These are phyloP conservation scores for Adelges cooleyi DNA, from an alignment of 1,140 invertebrate genomes.

Conservation along the genomic window DNA sequence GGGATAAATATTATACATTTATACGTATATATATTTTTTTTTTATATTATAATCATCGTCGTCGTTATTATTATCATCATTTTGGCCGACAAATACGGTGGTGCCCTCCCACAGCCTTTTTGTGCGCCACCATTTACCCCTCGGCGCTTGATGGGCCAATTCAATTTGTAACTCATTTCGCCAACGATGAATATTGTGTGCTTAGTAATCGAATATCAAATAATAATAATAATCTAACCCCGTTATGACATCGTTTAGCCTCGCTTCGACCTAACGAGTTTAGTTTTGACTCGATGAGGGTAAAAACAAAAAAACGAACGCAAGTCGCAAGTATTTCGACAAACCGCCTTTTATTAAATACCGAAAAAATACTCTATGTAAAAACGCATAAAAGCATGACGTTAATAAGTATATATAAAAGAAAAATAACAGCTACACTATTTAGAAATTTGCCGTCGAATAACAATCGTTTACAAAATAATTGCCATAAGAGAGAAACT, in stretches of 20 bases:
- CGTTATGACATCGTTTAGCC: slow-evolving; percentile 26
- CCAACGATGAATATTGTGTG: slow-evolving; percentile 28
- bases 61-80: slow-evolving; percentile 18
- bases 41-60: not conserved
- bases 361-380: too few relatives aligned
- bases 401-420: too few relatives aligned
- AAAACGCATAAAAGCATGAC: too few relatives aligned
- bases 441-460: too few relatives aligned
- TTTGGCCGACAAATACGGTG: slow-evolving; percentile 27
- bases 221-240: slow-evolving; percentile 27
- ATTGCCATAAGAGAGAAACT: too few relatives aligned
- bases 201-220: slow-evolving; percentile 26
- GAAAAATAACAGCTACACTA: too few relatives aligned
- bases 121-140: not conserved
- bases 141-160: slow-evolving; percentile 10
- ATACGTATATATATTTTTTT: too few relatives aligned
- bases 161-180: slow-evolving; percentile 28
- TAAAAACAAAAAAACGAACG: not conserved
- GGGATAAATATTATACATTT: slow-evolving; percentile 12
- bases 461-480: too few relatives aligned
- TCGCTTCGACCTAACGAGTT: slow-evolving; percentile 21
- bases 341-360: too few relatives aligned
- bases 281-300: slow-evolving; percentile 8
- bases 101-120: not conserved
- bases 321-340: too few relatives aligned